A percentile compares a stretch with the other conserved stretches of the same genome.
Conservation (phyloP, 2,797 vertebrate species). For the Chloroceryle inda region DNA sequence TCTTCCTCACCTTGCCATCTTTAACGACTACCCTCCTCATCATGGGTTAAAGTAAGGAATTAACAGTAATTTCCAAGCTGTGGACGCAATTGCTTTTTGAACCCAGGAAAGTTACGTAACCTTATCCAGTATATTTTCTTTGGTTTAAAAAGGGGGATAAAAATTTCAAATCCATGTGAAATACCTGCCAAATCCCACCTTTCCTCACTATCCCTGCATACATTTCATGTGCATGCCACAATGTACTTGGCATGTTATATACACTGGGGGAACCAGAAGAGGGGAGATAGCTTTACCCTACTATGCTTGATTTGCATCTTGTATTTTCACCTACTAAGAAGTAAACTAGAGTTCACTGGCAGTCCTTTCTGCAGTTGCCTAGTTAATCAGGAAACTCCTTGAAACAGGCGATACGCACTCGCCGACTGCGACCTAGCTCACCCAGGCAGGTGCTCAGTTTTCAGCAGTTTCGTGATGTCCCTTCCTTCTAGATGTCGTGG, state of each 20-base stretch:
- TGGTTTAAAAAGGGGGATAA: not conserved
- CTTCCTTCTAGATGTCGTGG: not conserved
- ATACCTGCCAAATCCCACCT: not conserved
- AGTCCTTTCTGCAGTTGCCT: not conserved
- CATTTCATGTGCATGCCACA: not conserved
- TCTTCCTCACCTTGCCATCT: not conserved
- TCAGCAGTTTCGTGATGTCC: not conserved
- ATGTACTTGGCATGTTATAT: not conserved
- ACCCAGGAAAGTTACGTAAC: not conserved
- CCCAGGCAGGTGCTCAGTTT: not conserved
- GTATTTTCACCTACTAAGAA: not conserved
- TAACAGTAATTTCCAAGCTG: not conserved
- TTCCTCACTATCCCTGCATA: not conserved
- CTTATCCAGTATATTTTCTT: not conserved
- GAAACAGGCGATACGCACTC: not conserved
- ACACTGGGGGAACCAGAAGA: not conserved
- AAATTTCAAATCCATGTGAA: not conserved
- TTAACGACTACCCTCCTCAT: not conserved
- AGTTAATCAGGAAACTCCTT: not conserved
- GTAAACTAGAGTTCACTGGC: not conserved
- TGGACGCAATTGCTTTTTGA: not conserved
- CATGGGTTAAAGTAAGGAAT: not conserved
- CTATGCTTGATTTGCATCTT: not conserved
- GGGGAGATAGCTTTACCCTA: not conserved
- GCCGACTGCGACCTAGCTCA: not conserved